Conservation (phyloP, 2,113 vertebrate species). For the Sinocyclocheilus grahami region DNA sequence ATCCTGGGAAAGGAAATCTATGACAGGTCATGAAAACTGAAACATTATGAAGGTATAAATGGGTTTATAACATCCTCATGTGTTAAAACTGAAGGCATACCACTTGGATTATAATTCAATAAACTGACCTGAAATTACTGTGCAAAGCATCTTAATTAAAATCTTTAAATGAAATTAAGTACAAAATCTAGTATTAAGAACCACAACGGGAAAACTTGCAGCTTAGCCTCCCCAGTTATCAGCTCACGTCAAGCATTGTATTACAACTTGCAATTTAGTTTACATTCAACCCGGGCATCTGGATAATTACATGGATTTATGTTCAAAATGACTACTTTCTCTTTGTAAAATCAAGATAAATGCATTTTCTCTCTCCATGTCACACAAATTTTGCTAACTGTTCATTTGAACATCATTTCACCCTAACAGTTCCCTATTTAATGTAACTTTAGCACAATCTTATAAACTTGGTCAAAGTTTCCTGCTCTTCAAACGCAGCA, state of each 20-base stretch:
- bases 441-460: constrained; percentile 67
- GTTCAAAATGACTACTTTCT: constrained; percentile 65
- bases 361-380: constrained; percentile 65
- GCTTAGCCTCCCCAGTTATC: constrained; percentile 62
- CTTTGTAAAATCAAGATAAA: constrained; percentile 67
- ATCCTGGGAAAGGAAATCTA: constrained; percentile 74
- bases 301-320: constrained; percentile 69
- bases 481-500: constrained; percentile 49
- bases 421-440: constrained; percentile 65
- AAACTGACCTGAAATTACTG: constrained; percentile 25
- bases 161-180: not conserved
- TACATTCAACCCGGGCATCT: constrained; percentile 66
- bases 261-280: constrained; percentile 73
- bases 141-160: constrained; percentile 43
- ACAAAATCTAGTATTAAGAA: constrained; percentile 26
- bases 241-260: constrained; percentile 68
- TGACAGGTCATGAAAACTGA: constrained; percentile 33
- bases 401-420: constrained; percentile 70
- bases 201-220: constrained; percentile 1
- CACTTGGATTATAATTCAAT: constrained; percentile 27
- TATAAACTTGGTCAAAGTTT: constrained; percentile 67
- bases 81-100: constrained; percentile 31
- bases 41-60: constrained; percentile 28
- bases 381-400: constrained; percentile 67
- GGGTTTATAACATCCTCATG: constrained; percentile 26